Percentiles rank a stretch among this genome's conserved stretches.
Evolutionary conservation across 2,113 vertebrate genomes (phyloP).

Genomic region (Poeciliopsis prolifica): DNA sequence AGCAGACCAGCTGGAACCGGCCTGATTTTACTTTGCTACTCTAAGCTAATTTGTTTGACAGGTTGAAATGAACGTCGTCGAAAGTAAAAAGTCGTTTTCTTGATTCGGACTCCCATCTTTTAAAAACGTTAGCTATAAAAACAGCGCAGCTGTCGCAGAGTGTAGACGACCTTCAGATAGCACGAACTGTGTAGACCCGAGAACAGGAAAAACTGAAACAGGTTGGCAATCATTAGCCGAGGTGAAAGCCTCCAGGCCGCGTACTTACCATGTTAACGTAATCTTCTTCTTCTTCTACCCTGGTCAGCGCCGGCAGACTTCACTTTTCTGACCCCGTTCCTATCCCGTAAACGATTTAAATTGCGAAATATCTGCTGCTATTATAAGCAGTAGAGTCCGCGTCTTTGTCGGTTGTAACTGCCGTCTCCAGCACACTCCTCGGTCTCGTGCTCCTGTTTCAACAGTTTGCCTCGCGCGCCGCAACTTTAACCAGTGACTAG

Average conservation of each 20-base stretch:
- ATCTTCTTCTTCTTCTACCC: conserved; percentile 29
- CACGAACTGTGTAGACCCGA: conserved; percentile 11
- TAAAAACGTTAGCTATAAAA: background rate
- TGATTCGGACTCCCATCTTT: background rate
- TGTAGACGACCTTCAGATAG: background rate
- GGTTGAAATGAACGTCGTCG: background rate
- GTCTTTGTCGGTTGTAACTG: conserved; percentile 6
- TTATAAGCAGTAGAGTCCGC: background rate
- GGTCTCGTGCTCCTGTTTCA: conserved; percentile 12
- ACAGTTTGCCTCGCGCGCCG: background rate
- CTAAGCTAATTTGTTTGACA: conserved; percentile 4
- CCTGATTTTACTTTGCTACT: conserved; percentile 14
- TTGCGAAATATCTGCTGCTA: conserved; percentile 6
- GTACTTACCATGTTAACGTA: conserved; percentile 75
- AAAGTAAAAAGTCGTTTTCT: background rate
- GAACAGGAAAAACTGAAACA: conserved; percentile 53
- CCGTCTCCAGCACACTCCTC: conserved; percentile 36
- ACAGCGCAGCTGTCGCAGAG: background rate
- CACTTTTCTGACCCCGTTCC: background rate
- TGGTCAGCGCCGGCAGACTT: background rate
- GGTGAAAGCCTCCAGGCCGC: conserved; percentile 45
- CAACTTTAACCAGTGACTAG: conserved; percentile 1
- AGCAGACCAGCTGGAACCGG: conserved; percentile 42
- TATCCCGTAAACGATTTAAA: background rate
- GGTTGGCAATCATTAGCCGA: conserved; percentile 56